Evolutionary conservation across 2,797 vertebrate genomes (phyloP), one percentile per base, ranked within the genome.

Genomic region (Choloepus didactylus): DNA sequence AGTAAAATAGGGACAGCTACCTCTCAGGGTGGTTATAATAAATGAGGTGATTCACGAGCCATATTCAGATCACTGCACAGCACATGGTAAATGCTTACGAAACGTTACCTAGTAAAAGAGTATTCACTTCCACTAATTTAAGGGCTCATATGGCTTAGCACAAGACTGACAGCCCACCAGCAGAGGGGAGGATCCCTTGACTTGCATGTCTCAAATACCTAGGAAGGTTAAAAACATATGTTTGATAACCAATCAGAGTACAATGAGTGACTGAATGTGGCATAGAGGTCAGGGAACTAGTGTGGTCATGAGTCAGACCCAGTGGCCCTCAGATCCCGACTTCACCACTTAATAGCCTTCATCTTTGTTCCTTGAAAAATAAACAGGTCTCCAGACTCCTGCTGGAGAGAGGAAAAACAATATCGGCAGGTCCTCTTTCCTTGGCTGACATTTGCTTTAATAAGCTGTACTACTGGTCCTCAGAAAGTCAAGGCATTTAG

Each of bases 401-500:
- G 0, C 54, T 7, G 41, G 49, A 54, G 16, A 94, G 66, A 86
- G 62, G 64, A 56, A 60, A 81, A 93, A 91, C 44, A 93, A 69
- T 2, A n/a, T 35, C 35, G 80, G 12, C 51, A 69, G 76, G 19
- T n/a, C 38, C 29, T 84, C 80, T 93, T 91, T 62, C 70, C 81
- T 89, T 60, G 21, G 73, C 76, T 91, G 92, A 91, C 85, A 77
- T 97, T 93, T 95, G 90, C 86, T 81, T 97, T 92, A 83, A 72
- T 92, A 91, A 85, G 16, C 18, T 38, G 19, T n/a, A 44, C 16
- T n/a, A 18, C 29, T 44, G 35, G 73, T 80, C 89, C 46, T 93
- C 85, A 93, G 88, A 89, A 94, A 97, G 86, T 76, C 44, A 62
- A 94, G 85, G 76, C 51, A 9, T 35, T 89, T 62, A 51, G 60